Evolutionary conservation across 2,113 vertebrate genomes (phyloP).

Genomic region (Cynoglossus semilaevis): DNA sequence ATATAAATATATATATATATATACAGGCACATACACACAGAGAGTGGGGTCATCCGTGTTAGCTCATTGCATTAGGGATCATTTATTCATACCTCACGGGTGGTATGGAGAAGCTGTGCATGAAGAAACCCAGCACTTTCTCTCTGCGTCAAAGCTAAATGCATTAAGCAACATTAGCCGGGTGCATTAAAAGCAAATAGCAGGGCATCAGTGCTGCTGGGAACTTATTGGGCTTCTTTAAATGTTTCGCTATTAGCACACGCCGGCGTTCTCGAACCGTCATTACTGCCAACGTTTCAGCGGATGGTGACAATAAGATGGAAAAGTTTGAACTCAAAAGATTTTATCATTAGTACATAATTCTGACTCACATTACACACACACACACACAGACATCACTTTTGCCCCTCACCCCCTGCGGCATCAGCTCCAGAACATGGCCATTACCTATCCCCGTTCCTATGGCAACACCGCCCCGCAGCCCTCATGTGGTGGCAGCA

Average conservation of each 20-base stretch:
- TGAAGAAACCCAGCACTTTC: slow-evolving; percentile 15
- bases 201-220: neutral
- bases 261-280: neutral
- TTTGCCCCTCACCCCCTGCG: slow-evolving; percentile 59
- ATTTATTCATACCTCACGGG: slow-evolving; percentile 53
- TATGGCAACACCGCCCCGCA: slow-evolving; percentile 76
- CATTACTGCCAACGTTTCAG: neutral
- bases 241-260: slow-evolving; percentile 7
- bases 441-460: slow-evolving; percentile 76
- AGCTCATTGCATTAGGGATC: slow-evolving; percentile 50
- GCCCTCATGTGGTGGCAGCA: slow-evolving; percentile 43
- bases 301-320: slow-evolving; percentile 19
- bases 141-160: slow-evolving; percentile 27
- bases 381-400: slow-evolving; percentile 14
- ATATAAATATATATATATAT: too few species aligned
- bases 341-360: slow-evolving; percentile 50
- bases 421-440: slow-evolving; percentile 72
- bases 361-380: slow-evolving; percentile 44
- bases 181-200: slow-evolving; percentile 24
- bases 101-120: slow-evolving; percentile 4
- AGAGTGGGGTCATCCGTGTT: slow-evolving; percentile 16
- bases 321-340: slow-evolving; percentile 33
- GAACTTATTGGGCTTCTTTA: slow-evolving; percentile 21
- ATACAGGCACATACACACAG: slow-evolving; percentile 8
- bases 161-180: slow-evolving; percentile 26